These are phyloP conservation scores for Murina feae DNA, from an alignment of 2,113 vertebrate genomes.

Conservation along the genomic window DNA sequence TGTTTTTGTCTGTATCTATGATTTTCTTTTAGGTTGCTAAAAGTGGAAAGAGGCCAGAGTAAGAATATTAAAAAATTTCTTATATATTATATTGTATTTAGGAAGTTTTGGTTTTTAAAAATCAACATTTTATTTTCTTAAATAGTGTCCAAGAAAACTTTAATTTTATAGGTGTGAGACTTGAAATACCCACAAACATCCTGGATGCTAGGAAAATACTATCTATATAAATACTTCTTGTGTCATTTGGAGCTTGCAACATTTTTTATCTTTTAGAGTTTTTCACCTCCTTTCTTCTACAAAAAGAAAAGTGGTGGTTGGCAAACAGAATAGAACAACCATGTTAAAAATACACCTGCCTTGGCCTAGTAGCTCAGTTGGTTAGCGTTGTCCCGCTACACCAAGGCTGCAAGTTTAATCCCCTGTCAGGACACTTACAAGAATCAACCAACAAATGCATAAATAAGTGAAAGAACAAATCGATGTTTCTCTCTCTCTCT, in stretches of 20 bases:
- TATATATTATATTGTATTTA: background rate
- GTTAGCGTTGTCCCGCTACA: background rate
- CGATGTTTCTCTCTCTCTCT: background rate
- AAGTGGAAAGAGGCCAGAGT: background rate
- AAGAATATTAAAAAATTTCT: background rate
- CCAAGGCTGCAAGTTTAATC: background rate
- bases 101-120: background rate
- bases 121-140: background rate
- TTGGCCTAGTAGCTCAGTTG: background rate
- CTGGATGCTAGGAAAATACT: background rate
- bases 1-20: background rate
- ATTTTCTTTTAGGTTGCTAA: background rate
- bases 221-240: background rate
- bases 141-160: background rate
- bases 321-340: background rate
- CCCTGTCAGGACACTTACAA: background rate
- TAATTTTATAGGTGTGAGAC: background rate
- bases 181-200: background rate
- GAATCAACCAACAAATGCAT: background rate
- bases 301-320: background rate
- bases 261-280: background rate
- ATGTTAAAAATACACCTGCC: background rate
- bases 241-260: background rate
- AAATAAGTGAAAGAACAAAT: background rate
- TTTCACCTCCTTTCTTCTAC: background rate